A percentile compares a stretch with the other conserved stretches of the same genome.
Evolutionary conservation across 30 jellyfish, hydroid and myxozoan genomes (phyloP).

Genomic region (Catostylus mosaicus): DNA sequence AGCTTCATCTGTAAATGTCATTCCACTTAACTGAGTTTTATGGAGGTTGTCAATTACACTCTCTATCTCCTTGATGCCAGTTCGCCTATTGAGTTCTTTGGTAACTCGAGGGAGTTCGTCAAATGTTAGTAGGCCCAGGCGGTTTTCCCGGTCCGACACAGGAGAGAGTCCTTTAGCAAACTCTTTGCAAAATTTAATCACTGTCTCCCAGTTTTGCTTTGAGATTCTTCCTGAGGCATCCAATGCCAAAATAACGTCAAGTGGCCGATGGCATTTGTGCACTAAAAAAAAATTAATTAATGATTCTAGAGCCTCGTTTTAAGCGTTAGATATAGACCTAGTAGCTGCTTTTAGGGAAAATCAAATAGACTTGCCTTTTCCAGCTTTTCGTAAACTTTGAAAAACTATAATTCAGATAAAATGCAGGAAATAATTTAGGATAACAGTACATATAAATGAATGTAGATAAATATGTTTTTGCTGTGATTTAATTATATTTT

Average conservation of each 20-base stretch:
- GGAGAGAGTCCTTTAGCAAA: conserved; percentile 44
- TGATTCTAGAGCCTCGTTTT: too few species aligned
- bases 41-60: conserved; percentile 31
- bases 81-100: conserved; percentile 37
- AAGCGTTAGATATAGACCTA: too few species aligned
- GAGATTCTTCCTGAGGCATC: conserved; percentile 67
- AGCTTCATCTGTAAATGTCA: conserved; percentile 74
- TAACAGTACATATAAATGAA: too few species aligned
- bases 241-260: conserved; percentile 56
- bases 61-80: conserved; percentile 9
- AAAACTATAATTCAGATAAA: too few species aligned
- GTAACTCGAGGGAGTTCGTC: conserved; percentile 56
- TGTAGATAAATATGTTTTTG: too few species aligned
- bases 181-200: conserved; percentile 44
- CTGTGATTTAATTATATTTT: too few species aligned
- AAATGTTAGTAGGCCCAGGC: conserved; percentile 50
- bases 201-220: conserved; percentile 52
- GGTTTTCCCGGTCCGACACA: conserved; percentile 56
- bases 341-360: too few species aligned
- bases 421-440: too few species aligned
- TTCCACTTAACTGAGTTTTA: conserved; percentile 34
- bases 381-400: too few species aligned
- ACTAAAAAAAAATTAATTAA: conserved; percentile 16
- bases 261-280: conserved; percentile 67
- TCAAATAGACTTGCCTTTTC: too few species aligned